These are phyloP conservation scores for Megaceryle maxima DNA, from an alignment of 2,113 vertebrate species.

Conservation along the genomic window DNA sequence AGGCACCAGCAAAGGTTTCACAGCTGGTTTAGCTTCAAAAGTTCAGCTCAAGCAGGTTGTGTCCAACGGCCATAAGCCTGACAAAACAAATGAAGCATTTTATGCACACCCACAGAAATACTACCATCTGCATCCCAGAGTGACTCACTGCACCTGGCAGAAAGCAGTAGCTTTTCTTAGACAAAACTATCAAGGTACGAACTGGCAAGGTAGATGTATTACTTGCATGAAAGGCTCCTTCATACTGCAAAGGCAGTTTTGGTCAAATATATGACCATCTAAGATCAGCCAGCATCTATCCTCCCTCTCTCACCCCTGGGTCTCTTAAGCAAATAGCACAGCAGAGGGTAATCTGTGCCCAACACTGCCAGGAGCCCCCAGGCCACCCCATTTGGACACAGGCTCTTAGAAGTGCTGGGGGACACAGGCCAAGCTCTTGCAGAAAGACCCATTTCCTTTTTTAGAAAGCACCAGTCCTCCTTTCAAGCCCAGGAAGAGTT, in stretches of 20 bases:
- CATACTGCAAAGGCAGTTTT: neutral
- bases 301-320: neutral
- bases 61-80: neutral
- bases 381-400: neutral
- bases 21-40: neutral
- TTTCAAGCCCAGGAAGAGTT: neutral
- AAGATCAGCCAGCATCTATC: neutral
- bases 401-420: neutral
- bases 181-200: neutral
- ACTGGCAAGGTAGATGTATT: rapidly evolving
- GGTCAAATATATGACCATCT: rapidly evolving
- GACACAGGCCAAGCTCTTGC: neutral
- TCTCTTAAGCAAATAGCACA: neutral
- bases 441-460: neutral
- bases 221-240: neutral
- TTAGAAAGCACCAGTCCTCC: neutral
- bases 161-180: neutral
- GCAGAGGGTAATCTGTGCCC: too few species aligned
- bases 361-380: neutral
- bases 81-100: neutral
- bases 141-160: neutral
- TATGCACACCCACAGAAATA: neutral
- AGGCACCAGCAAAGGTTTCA: neutral
- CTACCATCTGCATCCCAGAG: neutral
- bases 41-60: neutral